A percentile compares a stretch with the other conserved stretches of the same genome.
Evolutionary conservation across 2,797 vertebrate genomes (phyloP).

Genomic region (Capromys pilorides): DNA sequence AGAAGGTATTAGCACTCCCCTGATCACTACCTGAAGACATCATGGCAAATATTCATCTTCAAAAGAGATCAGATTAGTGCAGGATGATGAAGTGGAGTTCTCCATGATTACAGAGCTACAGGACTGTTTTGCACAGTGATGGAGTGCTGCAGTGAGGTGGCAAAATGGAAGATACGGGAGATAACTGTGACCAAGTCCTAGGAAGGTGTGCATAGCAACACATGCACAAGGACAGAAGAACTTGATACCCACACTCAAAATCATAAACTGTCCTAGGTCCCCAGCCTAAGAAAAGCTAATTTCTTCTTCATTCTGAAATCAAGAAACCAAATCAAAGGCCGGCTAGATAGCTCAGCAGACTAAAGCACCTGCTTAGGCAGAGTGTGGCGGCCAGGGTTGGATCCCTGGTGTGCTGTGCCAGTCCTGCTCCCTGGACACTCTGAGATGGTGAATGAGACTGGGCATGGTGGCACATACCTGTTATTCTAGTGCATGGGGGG

Average conservation of each 20-base stretch:
- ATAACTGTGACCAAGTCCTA: neutral
- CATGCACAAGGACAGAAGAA: neutral
- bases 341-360: too few species aligned
- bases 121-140: neutral
- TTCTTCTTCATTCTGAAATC: neutral
- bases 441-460: too few species aligned
- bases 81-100: neutral
- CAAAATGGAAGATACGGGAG: neutral
- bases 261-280: neutral
- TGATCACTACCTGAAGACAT: neutral
- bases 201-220: neutral
- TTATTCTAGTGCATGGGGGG: too few species aligned
- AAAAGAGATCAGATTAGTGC: neutral
- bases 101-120: neutral
- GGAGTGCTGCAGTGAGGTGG: neutral
- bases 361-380: too few species aligned
- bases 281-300: neutral
- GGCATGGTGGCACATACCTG: too few species aligned
- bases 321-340: conserved; percentile 6
- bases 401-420: too few species aligned
- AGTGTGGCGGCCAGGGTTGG: too few species aligned
- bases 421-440: too few species aligned
- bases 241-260: neutral
- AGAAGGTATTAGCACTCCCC: neutral
- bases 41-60: neutral